These are phyloP conservation scores for Palloptera scutellata DNA, from an alignment of 2,888 invertebrate species.

Conservation along the genomic window DNA sequence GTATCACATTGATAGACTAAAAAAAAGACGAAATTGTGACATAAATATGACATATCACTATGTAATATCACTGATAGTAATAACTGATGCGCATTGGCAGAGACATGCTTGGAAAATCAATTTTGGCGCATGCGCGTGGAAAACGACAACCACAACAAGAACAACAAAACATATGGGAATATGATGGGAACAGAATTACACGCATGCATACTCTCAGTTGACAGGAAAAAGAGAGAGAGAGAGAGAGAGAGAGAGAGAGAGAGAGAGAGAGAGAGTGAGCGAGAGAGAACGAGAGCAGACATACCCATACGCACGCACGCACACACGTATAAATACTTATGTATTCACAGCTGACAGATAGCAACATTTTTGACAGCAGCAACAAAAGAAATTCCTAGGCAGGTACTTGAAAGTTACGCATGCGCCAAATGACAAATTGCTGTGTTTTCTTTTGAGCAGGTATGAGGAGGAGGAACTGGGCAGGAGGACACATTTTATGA, in stretches of 20 bases:
- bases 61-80: constrained; percentile 25
- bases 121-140: constrained; percentile 6
- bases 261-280: too few relatives aligned
- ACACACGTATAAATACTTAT: not conserved
- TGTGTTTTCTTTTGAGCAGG: not conserved
- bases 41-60: constrained; percentile 30
- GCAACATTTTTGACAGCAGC: constrained; percentile 10
- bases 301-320: not conserved
- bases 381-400: constrained; percentile 8
- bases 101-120: constrained; percentile 32
- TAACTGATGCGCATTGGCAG: not conserved
- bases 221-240: too few relatives aligned
- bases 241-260: too few relatives aligned
- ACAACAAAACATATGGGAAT: not conserved
- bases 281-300: constrained; percentile 7
- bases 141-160: not conserved
- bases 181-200: not conserved
- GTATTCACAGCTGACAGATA: not conserved
- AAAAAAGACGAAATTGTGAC: constrained; percentile 10
- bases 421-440: constrained; percentile 17
- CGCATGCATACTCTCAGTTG: too few relatives aligned
- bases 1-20: too few relatives aligned
- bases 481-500: too few relatives aligned
- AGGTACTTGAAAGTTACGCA: constrained; percentile 12
- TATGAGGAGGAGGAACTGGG: too few relatives aligned